Conservation (phyloP, 2,888 invertebrate species). For the Orthonychiurus folsomi region DNA sequence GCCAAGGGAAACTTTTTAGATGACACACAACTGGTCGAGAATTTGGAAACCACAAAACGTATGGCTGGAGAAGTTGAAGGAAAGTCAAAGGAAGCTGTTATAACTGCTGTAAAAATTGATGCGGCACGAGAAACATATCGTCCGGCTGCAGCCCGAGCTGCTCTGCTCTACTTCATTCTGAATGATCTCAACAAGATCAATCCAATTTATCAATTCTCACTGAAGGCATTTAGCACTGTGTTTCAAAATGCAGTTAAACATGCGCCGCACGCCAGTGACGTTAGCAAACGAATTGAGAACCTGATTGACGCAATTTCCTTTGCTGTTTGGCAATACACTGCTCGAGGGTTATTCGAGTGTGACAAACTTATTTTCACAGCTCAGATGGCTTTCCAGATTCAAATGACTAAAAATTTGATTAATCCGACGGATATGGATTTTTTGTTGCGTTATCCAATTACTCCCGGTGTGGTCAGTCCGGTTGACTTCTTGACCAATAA, state of each 20-base stretch:
- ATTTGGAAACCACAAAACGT: slow-evolving; percentile 88
- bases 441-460: slow-evolving; percentile 80
- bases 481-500: slow-evolving; percentile 87
- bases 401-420: slow-evolving; percentile 78
- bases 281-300: slow-evolving; percentile 68
- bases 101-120: slow-evolving; percentile 85
- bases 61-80: slow-evolving; percentile 92
- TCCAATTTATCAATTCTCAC: slow-evolving; percentile 92
- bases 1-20: slow-evolving; percentile 89
- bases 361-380: slow-evolving; percentile 93
- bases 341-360: slow-evolving; percentile 86
- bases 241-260: slow-evolving; percentile 72
- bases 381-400: slow-evolving; percentile 91
- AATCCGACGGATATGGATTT: slow-evolving; percentile 79
- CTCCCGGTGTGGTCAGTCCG: slow-evolving; percentile 85
- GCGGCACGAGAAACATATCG: slow-evolving; percentile 80
- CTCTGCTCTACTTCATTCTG: slow-evolving; percentile 85
- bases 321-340: slow-evolving; percentile 81
- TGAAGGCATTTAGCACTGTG: slow-evolving; percentile 58
- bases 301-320: slow-evolving; percentile 79
- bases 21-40: slow-evolving; percentile 89
- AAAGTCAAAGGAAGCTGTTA: slow-evolving; percentile 85
- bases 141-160: slow-evolving; percentile 84
- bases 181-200: slow-evolving; percentile 93
- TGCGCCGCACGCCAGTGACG: slow-evolving; percentile 72